Percentiles rank a stretch among this genome's conserved stretches.
Conservation (phyloP, 2,113 vertebrate species). For the Spea bombifrons region DNA sequence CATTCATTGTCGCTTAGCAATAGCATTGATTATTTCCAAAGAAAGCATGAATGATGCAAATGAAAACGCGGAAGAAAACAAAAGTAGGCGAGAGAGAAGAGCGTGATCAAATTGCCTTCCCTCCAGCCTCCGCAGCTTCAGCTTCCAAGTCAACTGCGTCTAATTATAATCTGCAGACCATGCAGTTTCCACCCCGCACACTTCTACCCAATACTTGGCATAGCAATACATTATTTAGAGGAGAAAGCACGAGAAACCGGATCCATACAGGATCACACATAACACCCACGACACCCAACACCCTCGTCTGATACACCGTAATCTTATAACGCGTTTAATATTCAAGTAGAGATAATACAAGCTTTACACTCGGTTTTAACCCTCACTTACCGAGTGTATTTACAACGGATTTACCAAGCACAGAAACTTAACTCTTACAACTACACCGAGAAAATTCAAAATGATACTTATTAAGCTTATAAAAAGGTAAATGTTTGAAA, state of each 20-base stretch:
- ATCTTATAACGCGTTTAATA: too few species aligned
- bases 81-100: background rate
- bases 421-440: too few species aligned
- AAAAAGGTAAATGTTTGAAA: too few species aligned
- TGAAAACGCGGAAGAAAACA: background rate
- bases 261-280: background rate
- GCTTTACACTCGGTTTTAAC: too few species aligned
- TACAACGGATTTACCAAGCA: too few species aligned
- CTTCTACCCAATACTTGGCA: slow-evolving; percentile 18
- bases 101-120: background rate
- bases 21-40: slow-evolving; percentile 46
- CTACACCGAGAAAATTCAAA: too few species aligned
- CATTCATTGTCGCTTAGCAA: slow-evolving; percentile 67
- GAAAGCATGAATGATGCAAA: slow-evolving; percentile 25
- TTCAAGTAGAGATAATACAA: too few species aligned
- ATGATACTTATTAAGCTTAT: too few species aligned
- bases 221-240: slow-evolving; percentile 1
- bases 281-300: background rate
- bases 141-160: slow-evolving; percentile 41
- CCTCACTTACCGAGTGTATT: too few species aligned
- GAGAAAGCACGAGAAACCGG: background rate
- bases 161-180: slow-evolving; percentile 42
- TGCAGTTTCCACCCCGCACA: slow-evolving; percentile 30
- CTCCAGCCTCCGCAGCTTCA: slow-evolving; percentile 2
- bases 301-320: too few species aligned